phyloP scores from a whole-genome alignment of 2,888 invertebrate genomes.

The Celastrina argiolus region DNA sequence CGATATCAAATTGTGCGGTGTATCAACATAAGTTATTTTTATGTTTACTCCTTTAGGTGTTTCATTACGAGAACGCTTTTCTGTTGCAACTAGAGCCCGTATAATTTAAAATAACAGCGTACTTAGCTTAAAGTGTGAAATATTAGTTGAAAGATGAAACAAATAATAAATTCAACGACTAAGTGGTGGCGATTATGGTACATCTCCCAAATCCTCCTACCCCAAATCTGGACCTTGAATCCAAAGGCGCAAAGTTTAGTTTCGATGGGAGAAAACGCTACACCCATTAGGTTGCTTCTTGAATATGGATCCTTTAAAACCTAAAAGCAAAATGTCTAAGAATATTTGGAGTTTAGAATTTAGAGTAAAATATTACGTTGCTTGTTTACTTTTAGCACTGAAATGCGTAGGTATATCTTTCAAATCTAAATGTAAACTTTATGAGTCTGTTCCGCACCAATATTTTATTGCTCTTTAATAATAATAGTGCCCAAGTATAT shows the following conservation, averaged over 20 bases:
- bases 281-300: conserved; percentile 7
- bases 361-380: conserved; percentile 10
- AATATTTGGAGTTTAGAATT: conserved; percentile 10
- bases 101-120: conserved; percentile 10
- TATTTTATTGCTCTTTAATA: too few species aligned
- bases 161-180: conserved; percentile 38
- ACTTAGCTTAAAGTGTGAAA: conserved; percentile 31
- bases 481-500: too few species aligned
- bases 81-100: background rate
- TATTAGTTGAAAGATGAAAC: conserved; percentile 36
- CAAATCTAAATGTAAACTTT: too few species aligned
- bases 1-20: too few species aligned
- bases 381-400: background rate
- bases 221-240: conserved; percentile 25
- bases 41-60: too few species aligned
- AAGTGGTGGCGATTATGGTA: conserved; percentile 37
- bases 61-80: too few species aligned
- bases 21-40: too few species aligned
- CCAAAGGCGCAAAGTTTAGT: conserved; percentile 25
- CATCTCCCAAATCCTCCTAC: conserved; percentile 26
- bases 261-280: conserved; percentile 17
- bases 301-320: conserved; percentile 1
- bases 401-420: background rate
- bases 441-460: too few species aligned
- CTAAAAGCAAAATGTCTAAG: conserved; percentile 15